phyloP scores from a whole-genome alignment of 2,888 invertebrate genomes.

The Philonicus albiceps region DNA sequence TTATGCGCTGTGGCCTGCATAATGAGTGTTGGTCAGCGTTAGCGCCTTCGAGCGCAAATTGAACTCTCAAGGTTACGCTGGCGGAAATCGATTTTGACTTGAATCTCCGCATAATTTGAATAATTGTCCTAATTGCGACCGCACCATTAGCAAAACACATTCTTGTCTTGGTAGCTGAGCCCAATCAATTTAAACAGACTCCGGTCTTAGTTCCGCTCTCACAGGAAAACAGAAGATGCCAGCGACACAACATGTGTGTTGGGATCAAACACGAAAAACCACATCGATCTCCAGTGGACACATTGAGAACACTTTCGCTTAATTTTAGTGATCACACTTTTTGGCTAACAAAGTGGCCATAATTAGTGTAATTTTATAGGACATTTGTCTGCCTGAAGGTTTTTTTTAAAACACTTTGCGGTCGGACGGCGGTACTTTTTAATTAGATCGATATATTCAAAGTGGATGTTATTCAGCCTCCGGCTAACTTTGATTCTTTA shows the following conservation, averaged over 20 bases:
- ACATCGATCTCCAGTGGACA: neutral
- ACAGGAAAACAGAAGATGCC: neutral
- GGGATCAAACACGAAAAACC: neutral
- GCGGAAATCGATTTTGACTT: neutral
- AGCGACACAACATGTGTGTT: neutral
- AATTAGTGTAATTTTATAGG: constrained; percentile 8
- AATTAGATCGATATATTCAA: neutral
- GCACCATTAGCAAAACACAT: neutral
- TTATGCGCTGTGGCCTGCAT: neutral
- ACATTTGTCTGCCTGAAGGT: neutral
- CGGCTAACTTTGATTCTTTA: neutral
- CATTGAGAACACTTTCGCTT: neutral
- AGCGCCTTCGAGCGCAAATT: neutral
- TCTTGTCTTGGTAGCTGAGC: neutral
- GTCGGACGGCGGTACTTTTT: neutral
- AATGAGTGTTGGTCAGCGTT: neutral
- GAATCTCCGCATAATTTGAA: neutral
- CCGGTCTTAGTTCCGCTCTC: neutral
- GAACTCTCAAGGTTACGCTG: neutral
- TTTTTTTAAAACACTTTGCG: neutral
- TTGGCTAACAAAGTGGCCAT: neutral
- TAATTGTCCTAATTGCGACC: neutral
- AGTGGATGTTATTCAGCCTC: neutral
- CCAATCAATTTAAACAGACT: neutral
- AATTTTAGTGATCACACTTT: neutral